Conservation (phyloP, 2,113 vertebrate genomes). For the Centropus bengalensis region DNA sequence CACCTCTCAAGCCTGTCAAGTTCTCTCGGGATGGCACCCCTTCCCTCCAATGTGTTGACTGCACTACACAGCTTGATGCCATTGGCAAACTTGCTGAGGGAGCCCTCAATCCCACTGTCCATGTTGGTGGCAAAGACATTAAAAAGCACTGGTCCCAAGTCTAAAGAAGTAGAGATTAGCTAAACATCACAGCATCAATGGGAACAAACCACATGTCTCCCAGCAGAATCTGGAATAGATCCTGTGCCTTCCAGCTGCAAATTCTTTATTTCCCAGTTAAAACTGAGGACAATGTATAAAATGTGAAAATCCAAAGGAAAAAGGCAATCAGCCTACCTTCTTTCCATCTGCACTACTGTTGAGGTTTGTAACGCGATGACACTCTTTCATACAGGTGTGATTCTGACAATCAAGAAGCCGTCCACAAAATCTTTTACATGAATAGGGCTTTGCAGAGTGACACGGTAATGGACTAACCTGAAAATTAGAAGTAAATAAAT, state of each 20-base stretch:
- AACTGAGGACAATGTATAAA: neutral
- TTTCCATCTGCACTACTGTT: slow-evolving; percentile 30
- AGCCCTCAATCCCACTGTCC: too few species aligned
- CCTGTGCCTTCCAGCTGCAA: neutral
- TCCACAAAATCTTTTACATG: slow-evolving; percentile 84
- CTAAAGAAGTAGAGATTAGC: neutral
- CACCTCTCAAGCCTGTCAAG: too few species aligned
- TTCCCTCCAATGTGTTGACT: too few species aligned
- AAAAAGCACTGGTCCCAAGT: too few species aligned
- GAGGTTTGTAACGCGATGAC: slow-evolving; percentile 76
- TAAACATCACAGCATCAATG: neutral
- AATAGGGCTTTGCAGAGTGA: slow-evolving; percentile 80
- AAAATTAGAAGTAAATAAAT: slow-evolving; percentile 17
- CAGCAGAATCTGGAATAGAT: neutral
- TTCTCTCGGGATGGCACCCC: too few species aligned
- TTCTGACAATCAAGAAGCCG: slow-evolving; percentile 82
- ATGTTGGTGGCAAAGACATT: too few species aligned
- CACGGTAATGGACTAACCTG: slow-evolving; percentile 83
- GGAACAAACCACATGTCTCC: neutral
- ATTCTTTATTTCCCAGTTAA: neutral
- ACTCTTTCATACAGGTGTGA: slow-evolving; percentile 83
- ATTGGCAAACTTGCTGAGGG: too few species aligned
- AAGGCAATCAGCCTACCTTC: slow-evolving; percentile 63
- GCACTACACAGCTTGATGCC: too few species aligned
- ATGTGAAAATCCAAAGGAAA: neutral